Percentiles rank a stretch among this genome's conserved stretches.
These are phyloP conservation scores for Salmo trutta DNA, from an alignment of 2,797 vertebrate genomes.

Conservation along the genomic window DNA sequence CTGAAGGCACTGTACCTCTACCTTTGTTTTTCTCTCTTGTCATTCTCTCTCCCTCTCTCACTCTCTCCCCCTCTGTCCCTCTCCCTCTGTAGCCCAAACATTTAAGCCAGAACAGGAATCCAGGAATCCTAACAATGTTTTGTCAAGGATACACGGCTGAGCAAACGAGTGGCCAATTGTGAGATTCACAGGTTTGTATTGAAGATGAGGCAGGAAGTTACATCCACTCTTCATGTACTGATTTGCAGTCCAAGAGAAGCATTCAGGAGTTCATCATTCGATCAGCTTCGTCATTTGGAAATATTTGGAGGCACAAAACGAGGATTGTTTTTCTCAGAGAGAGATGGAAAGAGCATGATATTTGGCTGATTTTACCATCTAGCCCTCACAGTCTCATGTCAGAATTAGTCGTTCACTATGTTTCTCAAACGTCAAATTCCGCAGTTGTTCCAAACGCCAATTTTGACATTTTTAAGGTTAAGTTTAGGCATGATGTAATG, in stretches of 20 bases:
- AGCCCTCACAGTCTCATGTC: no score
- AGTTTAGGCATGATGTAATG: no score
- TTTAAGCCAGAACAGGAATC: slow-evolving; percentile 21
- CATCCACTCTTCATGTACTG: neutral
- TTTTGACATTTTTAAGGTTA: no score
- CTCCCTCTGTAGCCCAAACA: slow-evolving; percentile 25
- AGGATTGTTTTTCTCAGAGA: neutral
- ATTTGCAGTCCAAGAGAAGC: neutral
- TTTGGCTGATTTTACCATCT: no score
- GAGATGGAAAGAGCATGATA: no score
- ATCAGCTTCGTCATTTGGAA: neutral
- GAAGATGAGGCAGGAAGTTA: neutral
- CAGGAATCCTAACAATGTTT: slow-evolving; percentile 3
- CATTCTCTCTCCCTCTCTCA: slow-evolving; percentile 12
- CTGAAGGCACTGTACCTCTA: neutral
- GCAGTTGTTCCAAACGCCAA: no score
- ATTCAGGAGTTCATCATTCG: neutral
- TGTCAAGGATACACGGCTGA: neutral
- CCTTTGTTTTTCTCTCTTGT: slow-evolving; percentile 35
- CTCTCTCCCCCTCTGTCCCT: slow-evolving; percentile 41
- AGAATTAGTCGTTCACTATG: no score
- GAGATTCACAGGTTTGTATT: neutral
- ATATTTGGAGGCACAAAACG: neutral
- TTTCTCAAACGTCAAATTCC: no score
- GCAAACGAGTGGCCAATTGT: neutral